Base-by-base conservation (phyloP, 2,888 invertebrate species). In the Aethes cnicana region DNA sequence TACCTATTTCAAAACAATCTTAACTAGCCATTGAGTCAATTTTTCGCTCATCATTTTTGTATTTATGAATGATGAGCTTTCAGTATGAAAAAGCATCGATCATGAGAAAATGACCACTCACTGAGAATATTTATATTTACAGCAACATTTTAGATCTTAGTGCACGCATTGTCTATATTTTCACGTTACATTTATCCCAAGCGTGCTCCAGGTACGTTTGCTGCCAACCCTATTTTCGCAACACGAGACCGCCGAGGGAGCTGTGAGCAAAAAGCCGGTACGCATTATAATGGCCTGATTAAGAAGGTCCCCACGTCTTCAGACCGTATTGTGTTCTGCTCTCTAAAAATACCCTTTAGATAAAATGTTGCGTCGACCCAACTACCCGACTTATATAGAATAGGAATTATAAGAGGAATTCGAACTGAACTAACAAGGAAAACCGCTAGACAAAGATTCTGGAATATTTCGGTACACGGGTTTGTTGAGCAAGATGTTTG, bases 211-310 rank as follows among this genome's bases (percentile, higher is more conserved):
- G 28, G 28, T 42, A 18, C 16, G 39, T 28, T 20, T 21, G 16
- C 42, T 21, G 30, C n/a, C 30, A 43, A 43, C 37, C 57, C 58
- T 57, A 58, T 56, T 58, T 57, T 54, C 37, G 26, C 33, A 52
- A 54, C 53, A 41, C 47, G 52, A 47, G 53, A 42, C 33, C 37
- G 53, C 25, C 44, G 23, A 26, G 39, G 56, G 63, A 66, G 55
- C 59, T 39, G 58, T 47, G 60, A 62, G 64, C 65, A 67, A 67
- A 70, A 72, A 64, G 66, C 72, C 64, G 70, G 69, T 52, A 33
- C 59, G 83, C 84, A 84, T 82, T 76, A 81, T 82, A 84, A 84
- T 80, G 63, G 74, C 73, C 80, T 84, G 78, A 84, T 84, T 84
- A 83, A 77, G 74, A 74, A 72, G 72, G 78, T 75, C 79, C 78